Conservation (phyloP, 2,888 invertebrate genomes). For the Lasioglossum villosulum region DNA sequence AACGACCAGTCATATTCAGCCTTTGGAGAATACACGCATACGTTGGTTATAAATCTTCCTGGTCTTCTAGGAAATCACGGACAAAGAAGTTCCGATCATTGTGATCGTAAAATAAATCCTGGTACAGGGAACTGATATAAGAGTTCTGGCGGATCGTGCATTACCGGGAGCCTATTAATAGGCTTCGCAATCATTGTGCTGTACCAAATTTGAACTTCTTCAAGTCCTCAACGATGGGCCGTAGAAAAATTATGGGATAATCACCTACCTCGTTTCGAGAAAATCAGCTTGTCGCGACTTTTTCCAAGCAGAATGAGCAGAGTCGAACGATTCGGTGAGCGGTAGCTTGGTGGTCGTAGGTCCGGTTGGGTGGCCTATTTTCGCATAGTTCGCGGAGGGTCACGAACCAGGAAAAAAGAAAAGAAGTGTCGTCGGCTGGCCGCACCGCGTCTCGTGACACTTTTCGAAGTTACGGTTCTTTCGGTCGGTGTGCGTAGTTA, state of each 20-base stretch:
- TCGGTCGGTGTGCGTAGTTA: constrained; percentile 32
- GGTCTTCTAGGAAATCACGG: background rate
- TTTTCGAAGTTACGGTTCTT: constrained; percentile 47
- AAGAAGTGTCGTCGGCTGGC: constrained; percentile 21
- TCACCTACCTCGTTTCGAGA: background rate
- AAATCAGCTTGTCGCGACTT: background rate
- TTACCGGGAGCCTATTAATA: background rate
- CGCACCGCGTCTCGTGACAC: constrained; percentile 33
- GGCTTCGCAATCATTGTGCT: background rate
- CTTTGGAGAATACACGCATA: background rate
- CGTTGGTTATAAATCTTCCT: background rate
- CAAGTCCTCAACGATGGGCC: background rate
- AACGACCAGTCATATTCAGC: background rate
- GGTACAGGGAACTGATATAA: background rate
- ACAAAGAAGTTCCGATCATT: background rate
- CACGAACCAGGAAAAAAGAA: constrained; percentile 27
- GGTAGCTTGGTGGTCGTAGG: background rate
- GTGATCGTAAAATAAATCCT: background rate
- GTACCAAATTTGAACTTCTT: background rate
- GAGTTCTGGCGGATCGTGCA: background rate
- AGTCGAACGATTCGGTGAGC: constrained; percentile 10
- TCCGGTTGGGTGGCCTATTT: constrained; percentile 42
- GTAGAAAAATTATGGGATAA: background rate
- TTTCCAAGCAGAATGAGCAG: background rate
- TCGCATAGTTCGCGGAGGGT: constrained; percentile 33